Evolutionary conservation across 1,140 invertebrate species (phyloP), one percentile per base, ranked within the genome.

Genomic region (Dinoponera quadriceps): DNA sequence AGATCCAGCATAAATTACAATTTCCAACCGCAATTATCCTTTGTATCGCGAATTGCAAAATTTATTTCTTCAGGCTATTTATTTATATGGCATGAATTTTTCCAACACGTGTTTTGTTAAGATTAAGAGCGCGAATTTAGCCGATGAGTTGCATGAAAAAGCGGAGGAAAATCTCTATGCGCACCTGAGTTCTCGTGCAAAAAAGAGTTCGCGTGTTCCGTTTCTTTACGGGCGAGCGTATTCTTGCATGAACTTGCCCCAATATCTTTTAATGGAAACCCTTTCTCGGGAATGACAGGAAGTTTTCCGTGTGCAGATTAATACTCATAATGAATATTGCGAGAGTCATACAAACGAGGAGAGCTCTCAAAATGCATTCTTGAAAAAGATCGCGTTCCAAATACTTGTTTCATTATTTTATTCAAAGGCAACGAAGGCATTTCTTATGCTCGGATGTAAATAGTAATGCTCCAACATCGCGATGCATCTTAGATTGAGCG

Each of bases 191-290:
- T 20, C 44, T 68, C 49, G 51, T 69, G n/a, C 4, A 1, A 13
- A 1, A 16, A 13, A 22, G 13, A 25, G 22, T 59, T 59, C 20
- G 13, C 22, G 55, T 14, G 11, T 13, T 59, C 9, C 38, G 20
- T 59, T 22, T 14, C 22, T 59, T 59, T 27, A 22, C 13, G 22
- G 13, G 13, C 11, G 0, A 27, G 22, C 9, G 20, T 27, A 22
- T 57, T 57, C 20, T 57, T 22, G 3, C 55, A 9, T 25, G 55
- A 22, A 22, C 22, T 4, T 25, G 55, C 27, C 22, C 20, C 22
- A 59, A 59, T 59, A 59, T 59, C 38, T 59, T 59, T 59, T 22
- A 59, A 59, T 59, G 20, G 20, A 59, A 59, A 13, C 55, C 13
- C 55, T 59, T 27, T 59, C 55, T 59, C 9, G 55, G 13, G 55